Percentiles rank a stretch among this genome's conserved stretches.
Evolutionary conservation across 2,113 vertebrate species (phyloP).

Genomic region (Pangasianodon gigas): DNA sequence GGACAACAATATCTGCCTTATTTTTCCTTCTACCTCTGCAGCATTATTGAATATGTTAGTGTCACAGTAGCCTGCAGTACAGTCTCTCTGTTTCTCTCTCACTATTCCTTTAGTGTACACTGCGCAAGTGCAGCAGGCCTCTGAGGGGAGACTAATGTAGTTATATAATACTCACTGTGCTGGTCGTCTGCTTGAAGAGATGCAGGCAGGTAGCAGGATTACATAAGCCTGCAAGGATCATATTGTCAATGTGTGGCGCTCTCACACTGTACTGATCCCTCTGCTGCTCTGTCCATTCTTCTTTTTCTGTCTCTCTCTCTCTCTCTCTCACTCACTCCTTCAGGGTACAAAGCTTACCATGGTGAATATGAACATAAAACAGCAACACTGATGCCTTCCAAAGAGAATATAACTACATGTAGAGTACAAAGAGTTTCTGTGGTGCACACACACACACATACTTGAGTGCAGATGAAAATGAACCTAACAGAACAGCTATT

Average conservation of each 20-base stretch:
- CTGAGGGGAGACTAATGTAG: conserved; percentile 74
- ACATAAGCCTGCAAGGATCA: conserved; percentile 76
- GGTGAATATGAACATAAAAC: conserved; percentile 8
- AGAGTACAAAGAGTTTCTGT: conserved; percentile 20
- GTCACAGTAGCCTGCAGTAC: conserved; percentile 38
- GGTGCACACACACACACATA: not conserved
- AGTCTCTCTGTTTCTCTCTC: conserved; percentile 31
- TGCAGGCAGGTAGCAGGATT: conserved; percentile 73
- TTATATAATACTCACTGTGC: conserved; percentile 77
- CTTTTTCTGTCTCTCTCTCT: conserved; percentile 46
- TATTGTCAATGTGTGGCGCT: conserved; percentile 69
- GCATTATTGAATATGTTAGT: conserved; percentile 33
- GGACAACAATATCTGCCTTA: not conserved
- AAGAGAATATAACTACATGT: conserved; percentile 23
- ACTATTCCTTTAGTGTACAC: conserved; percentile 33
- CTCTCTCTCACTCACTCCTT: conserved; percentile 47
- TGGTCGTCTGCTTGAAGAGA: conserved; percentile 73
- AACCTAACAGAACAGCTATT: conserved; percentile 33
- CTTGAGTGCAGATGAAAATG: not conserved
- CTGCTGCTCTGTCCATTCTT: conserved; percentile 54
- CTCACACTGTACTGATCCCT: conserved; percentile 65
- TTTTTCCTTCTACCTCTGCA: conserved; percentile 19
- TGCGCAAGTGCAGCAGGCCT: conserved; percentile 67
- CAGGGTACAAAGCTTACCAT: conserved; percentile 54
- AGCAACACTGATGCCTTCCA: conserved; percentile 25